Conservation (phyloP, 2,888 invertebrate species). For the Microdon myrmicae region DNA sequence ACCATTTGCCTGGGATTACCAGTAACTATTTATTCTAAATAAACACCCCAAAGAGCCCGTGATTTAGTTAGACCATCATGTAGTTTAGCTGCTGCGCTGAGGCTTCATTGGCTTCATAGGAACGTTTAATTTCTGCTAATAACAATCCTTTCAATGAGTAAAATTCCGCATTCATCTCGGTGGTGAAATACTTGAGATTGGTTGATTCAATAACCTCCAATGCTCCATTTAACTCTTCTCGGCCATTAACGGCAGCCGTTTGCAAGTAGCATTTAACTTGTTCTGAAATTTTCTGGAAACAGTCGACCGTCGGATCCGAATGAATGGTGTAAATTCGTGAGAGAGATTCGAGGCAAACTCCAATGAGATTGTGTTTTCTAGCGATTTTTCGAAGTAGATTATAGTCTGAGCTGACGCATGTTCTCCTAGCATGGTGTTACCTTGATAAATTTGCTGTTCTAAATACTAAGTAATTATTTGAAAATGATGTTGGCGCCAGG, state of each 20-base stretch:
- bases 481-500: constrained; percentile 97
- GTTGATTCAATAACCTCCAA: constrained; percentile 95
- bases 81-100: constrained; percentile 92
- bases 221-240: constrained; percentile 90
- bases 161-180: constrained; percentile 96
- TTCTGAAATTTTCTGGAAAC: constrained; percentile 92
- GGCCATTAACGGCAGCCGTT: constrained; percentile 83
- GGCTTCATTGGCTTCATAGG: constrained; percentile 95
- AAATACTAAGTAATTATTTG: constrained; percentile 90
- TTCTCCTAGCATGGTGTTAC: constrained; percentile 91
- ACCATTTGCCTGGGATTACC: constrained; percentile 82
- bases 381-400: constrained; percentile 96
- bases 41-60: constrained; percentile 98
- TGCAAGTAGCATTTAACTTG: constrained; percentile 97
- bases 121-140: constrained; percentile 85
- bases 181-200: constrained; percentile 93
- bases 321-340: constrained; percentile 95
- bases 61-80: constrained; percentile 93
- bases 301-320: constrained; percentile 95
- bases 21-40: constrained; percentile 90
- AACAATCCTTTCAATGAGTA: constrained; percentile 93
- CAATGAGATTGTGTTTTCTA: constrained; percentile 90
- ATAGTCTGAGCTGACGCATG: constrained; percentile 81
- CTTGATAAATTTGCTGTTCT: constrained; percentile 70
- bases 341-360: constrained; percentile 89